These are phyloP conservation scores for Troides oblongomaculatus DNA, from an alignment of 2,888 invertebrate species.

Conservation along the genomic window DNA sequence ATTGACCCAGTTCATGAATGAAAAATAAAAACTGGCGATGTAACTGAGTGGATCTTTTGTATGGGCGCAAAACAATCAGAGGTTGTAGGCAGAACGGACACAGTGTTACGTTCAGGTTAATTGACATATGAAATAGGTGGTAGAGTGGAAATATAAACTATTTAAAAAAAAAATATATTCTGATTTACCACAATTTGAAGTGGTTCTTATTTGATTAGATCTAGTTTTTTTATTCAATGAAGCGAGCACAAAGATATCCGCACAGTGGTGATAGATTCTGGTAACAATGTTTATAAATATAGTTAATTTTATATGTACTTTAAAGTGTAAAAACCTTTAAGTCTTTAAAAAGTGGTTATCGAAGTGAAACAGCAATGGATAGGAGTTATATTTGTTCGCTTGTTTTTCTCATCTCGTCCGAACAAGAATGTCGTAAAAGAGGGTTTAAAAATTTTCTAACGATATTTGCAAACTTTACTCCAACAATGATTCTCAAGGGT, in stretches of 20 bases:
- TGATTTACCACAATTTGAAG: too few species aligned
- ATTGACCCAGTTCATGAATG: conserved; percentile 20
- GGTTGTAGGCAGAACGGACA: not conserved
- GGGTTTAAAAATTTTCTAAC: conserved; percentile 25
- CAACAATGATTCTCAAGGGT: conserved; percentile 15
- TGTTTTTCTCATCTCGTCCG: conserved; percentile 20
- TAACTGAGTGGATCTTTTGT: conserved; percentile 2
- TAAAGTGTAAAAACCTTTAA: not conserved
- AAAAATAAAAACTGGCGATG: conserved; percentile 13
- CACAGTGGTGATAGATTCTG: too few species aligned
- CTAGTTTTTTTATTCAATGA: too few species aligned
- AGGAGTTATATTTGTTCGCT: conserved; percentile 25
- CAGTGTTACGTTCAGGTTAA: too few species aligned
- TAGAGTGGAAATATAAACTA: too few species aligned
- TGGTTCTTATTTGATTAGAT: too few species aligned
- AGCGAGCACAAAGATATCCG: too few species aligned
- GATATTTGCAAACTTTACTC: conserved; percentile 26
- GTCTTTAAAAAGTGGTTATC: not conserved
- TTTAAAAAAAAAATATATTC: too few species aligned
- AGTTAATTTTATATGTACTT: too few species aligned
- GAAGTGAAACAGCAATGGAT: conserved; percentile 16
- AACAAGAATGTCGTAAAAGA: conserved; percentile 26
- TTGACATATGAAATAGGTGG: too few species aligned
- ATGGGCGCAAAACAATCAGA: not conserved
- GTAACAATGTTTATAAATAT: too few species aligned